Evolutionary conservation across 2,888 invertebrate species (phyloP).

Genomic region (Xanthostigma xanthostigma): DNA sequence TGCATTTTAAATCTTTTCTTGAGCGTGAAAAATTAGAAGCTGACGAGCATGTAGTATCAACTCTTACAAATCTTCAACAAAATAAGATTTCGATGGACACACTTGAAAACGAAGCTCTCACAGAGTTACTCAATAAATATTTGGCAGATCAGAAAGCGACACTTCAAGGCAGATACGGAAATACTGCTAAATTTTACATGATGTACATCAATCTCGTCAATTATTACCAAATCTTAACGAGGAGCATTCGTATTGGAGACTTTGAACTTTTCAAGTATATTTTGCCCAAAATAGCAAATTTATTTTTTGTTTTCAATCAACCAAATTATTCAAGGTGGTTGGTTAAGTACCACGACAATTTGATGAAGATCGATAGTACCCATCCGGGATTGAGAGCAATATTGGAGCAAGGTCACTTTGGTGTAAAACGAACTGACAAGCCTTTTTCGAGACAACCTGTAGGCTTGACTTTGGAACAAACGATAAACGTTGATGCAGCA

Average conservation of each 20-base stretch:
- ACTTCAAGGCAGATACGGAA: conserved; percentile 8
- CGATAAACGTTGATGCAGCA: conserved; percentile 18
- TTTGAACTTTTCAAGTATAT: conserved; percentile 9
- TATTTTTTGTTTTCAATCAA: conserved; percentile 17
- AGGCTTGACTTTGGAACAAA: conserved; percentile 17
- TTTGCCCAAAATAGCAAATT: conserved; percentile 10
- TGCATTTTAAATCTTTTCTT: conserved; percentile 10
- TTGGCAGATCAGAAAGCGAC: conserved; percentile 8
- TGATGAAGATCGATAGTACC: conserved; percentile 13
- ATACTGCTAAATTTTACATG: conserved; percentile 1
- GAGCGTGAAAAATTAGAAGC: not conserved
- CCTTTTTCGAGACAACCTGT: conserved; percentile 16
- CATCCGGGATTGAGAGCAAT: conserved; percentile 14
- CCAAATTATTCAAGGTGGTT: conserved; percentile 18
- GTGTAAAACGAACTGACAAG: conserved; percentile 14
- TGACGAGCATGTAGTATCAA: too few species aligned
- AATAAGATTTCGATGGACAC: too few species aligned
- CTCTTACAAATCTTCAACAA: too few species aligned
- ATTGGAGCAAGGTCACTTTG: conserved; percentile 10
- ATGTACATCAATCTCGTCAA: conserved; percentile 10
- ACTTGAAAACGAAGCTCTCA: conserved; percentile 9
- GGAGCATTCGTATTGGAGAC: conserved; percentile 11
- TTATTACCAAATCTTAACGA: conserved; percentile 9
- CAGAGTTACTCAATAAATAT: conserved; percentile 9
- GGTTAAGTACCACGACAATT: conserved; percentile 15